A percentile compares a stretch with the other conserved stretches of the same genome.
phyloP scores from a whole-genome alignment of 2,113 vertebrate species.

The Solenodon paradoxus region DNA sequence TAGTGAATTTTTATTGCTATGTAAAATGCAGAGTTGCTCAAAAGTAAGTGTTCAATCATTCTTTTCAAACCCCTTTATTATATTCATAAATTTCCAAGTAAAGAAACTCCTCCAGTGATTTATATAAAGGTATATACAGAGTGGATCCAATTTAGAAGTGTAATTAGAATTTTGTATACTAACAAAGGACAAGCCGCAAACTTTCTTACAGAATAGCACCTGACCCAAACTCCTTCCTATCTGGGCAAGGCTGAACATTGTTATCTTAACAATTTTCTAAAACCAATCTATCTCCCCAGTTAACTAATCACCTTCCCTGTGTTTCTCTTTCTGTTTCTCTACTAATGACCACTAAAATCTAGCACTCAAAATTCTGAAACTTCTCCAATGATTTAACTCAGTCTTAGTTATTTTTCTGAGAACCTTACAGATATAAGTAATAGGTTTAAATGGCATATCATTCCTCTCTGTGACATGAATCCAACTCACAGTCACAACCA shows the following conservation, averaged over 20 bases:
- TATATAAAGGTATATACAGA: neutral
- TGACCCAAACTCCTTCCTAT: neutral
- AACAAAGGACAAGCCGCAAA: neutral
- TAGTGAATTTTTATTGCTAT: neutral
- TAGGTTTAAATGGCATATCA: slow-evolving; percentile 53
- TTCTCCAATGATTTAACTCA: slow-evolving; percentile 43
- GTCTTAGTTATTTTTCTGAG: neutral
- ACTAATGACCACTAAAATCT: slow-evolving; percentile 39
- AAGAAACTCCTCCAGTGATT: neutral
- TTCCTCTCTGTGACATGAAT: slow-evolving; percentile 17
- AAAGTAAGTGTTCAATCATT: neutral
- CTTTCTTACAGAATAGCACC: neutral
- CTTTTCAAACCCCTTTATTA: neutral
- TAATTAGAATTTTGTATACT: neutral
- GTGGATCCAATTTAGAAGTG: neutral
- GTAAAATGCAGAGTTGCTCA: neutral
- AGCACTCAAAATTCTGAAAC: slow-evolving; percentile 50
- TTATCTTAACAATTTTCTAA: neutral
- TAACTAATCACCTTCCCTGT: slow-evolving; percentile 13
- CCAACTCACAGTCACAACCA: slow-evolving; percentile 48
- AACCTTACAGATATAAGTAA: slow-evolving; percentile 50
- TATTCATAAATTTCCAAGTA: neutral
- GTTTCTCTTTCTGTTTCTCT: neutral
- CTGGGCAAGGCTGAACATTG: neutral
- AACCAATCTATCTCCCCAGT: neutral